These are phyloP conservation scores for Caradrina kadenii DNA, from an alignment of 2,888 invertebrate species.

Conservation along the genomic window DNA sequence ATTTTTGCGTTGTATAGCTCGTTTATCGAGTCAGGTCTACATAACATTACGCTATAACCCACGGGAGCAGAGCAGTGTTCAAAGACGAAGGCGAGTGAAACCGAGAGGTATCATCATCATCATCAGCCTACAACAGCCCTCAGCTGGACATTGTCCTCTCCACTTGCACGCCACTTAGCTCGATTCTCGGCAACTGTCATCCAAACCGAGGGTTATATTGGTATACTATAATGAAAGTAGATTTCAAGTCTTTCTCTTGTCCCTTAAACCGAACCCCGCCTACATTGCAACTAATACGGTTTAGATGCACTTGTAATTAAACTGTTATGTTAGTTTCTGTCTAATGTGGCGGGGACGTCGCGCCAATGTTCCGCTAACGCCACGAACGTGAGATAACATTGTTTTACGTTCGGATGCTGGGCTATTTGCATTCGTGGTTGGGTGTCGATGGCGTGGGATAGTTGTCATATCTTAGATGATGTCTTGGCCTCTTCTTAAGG, in stretches of 20 bases:
- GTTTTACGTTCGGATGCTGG: slow-evolving; percentile 56
- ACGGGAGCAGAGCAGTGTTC: no score
- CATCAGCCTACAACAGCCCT: no score
- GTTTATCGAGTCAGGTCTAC: no score
- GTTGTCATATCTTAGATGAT: slow-evolving; percentile 21
- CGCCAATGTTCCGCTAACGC: slow-evolving; percentile 73
- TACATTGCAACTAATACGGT: slow-evolving; percentile 76
- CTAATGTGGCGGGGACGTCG: slow-evolving; percentile 81
- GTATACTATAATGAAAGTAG: no score
- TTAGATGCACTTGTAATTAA: slow-evolving; percentile 86
- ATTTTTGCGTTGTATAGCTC: no score
- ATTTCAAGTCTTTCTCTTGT: slow-evolving; percentile 45
- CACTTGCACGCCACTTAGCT: no score
- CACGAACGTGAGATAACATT: slow-evolving; percentile 76
- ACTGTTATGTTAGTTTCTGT: slow-evolving; percentile 86
- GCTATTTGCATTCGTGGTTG: slow-evolving; percentile 65
- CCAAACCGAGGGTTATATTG: no score
- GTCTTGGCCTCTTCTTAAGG: slow-evolving; percentile 5
- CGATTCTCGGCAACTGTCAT: no score
- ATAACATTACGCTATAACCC: no score
- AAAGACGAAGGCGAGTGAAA: no score
- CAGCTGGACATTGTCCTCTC: no score
- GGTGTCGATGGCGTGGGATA: slow-evolving; percentile 46
- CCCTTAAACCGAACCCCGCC: slow-evolving; percentile 57
- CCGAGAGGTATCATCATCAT: no score